Evolutionary conservation across 2,888 invertebrate genomes (phyloP).

Genomic region (Sminthurides aquaticus): DNA sequence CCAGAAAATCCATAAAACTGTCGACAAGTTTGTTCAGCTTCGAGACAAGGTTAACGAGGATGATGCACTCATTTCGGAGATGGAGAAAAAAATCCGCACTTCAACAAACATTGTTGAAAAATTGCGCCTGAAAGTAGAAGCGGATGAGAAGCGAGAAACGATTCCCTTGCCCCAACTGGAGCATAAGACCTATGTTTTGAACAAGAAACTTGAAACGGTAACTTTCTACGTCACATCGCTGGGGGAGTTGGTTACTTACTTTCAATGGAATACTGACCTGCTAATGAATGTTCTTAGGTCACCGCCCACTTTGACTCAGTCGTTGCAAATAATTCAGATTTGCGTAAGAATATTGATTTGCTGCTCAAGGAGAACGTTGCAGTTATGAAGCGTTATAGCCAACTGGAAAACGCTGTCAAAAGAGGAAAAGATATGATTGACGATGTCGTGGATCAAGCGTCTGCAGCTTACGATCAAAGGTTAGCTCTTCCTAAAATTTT

Average conservation of each 20-base stretch:
- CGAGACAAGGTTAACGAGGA: conserved; percentile 30
- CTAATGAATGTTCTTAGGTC: too few species aligned
- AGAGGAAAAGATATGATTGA: conserved; percentile 35
- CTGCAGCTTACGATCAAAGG: conserved; percentile 41
- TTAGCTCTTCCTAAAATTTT: conserved; percentile 6
- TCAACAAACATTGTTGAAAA: conserved; percentile 43
- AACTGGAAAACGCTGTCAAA: conserved; percentile 24
- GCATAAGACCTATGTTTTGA: conserved; percentile 33
- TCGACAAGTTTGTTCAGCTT: conserved; percentile 31
- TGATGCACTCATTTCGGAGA: conserved; percentile 27
- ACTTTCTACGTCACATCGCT: too few species aligned
- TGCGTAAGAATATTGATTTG: conserved; percentile 33
- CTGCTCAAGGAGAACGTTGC: conserved; percentile 36
- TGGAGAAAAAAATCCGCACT: conserved; percentile 45
- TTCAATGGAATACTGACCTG: too few species aligned
- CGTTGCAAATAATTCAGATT: conserved; percentile 34
- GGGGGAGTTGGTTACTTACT: too few species aligned
- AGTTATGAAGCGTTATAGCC: conserved; percentile 31
- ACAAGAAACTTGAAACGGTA: conserved; percentile 41
- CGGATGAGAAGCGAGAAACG: conserved; percentile 51
- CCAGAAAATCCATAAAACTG: conserved; percentile 25
- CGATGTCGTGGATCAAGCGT: conserved; percentile 40
- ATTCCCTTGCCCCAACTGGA: conserved; percentile 44
- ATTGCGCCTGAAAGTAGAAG: conserved; percentile 48
- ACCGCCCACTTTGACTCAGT: conserved; percentile 40